phyloP scores from a whole-genome alignment of 2,113 vertebrate species.

The Probosciger aterrimus region DNA sequence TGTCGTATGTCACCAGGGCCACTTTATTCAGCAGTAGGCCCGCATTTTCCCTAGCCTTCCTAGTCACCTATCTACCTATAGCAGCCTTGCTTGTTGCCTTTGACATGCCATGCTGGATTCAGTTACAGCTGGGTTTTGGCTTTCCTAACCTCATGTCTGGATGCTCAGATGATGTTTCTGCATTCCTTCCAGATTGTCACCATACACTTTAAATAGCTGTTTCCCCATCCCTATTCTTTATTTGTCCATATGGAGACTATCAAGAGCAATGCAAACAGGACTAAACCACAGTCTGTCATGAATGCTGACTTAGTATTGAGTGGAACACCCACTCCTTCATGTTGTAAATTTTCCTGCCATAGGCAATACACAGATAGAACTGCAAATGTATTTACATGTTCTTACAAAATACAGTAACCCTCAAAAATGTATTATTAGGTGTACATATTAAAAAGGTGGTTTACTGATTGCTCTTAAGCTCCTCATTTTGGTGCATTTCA shows the following conservation, averaged over 20 bases:
- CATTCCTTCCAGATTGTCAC: not conserved
- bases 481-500: not conserved
- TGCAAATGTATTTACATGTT: not conserved
- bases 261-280: not conserved
- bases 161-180: not conserved
- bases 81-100: not conserved
- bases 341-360: not conserved
- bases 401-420: not conserved
- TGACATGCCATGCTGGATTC: not conserved
- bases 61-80: not conserved
- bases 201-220: not conserved
- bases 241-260: not conserved
- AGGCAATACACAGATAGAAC: not conserved
- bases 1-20: not conserved
- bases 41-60: not conserved
- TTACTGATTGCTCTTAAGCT: not conserved
- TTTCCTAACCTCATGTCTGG: not conserved
- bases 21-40: not conserved
- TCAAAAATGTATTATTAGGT: not conserved
- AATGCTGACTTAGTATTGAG: not conserved
- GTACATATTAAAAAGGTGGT: not conserved
- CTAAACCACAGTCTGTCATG: not conserved
- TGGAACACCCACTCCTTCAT: not conserved
- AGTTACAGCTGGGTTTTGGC: not conserved
- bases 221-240: not conserved